Base-by-base conservation (phyloP, 64 coral and sea anemone genomes). In the Montipora foliosa region DNA sequence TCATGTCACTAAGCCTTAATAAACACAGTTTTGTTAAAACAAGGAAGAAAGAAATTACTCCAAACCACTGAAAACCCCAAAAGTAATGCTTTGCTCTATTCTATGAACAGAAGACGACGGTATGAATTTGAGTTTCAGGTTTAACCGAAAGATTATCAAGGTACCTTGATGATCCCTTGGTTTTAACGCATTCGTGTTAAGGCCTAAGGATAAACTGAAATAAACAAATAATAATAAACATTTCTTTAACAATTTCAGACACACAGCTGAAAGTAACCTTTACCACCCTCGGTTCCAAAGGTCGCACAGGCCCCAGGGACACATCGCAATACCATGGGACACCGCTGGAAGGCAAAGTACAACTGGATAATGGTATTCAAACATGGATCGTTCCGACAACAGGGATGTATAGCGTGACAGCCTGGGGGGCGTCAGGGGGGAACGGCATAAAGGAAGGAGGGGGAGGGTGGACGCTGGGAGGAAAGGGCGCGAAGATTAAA, bases 391-490 rank as follows among this genome's bases (percentile, higher is more conserved):
- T 96, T 14, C 92, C 95, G 20, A 57, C 80, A 24, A 91, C 91
- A 50, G 95, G 95, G 53, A 57, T 6, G 5, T 97, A 97, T 44
- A 86, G 70, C 8, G 81, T 91, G 6, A 83, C 76, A 25, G 92
- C 92, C 24, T 88, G 80, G 74, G 95, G 95, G 14, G 95, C 95
- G 47, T 97, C 95, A 68, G 95, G 95, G 10, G 92, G 90, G 71
- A 96, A 96, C 51, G 78, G 84, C 47, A 96, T 75, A 3, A 67
- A 74, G 13, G 62, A 50, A 4, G 13, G 57, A 3, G 8, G 24
- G 2, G 13, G 12, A 7, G 29, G 66, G 21, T 69, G 21, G 48
- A 87, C 47, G 20, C 21, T 24, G 5, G 95, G 95, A 16, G 95
- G 95, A 49, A 81, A 80, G 52, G 95, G 95, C 2, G 92, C 95